These are phyloP conservation scores for Zygogramma bicolorata DNA, from an alignment of 2,888 invertebrate species.

Conservation along the genomic window DNA sequence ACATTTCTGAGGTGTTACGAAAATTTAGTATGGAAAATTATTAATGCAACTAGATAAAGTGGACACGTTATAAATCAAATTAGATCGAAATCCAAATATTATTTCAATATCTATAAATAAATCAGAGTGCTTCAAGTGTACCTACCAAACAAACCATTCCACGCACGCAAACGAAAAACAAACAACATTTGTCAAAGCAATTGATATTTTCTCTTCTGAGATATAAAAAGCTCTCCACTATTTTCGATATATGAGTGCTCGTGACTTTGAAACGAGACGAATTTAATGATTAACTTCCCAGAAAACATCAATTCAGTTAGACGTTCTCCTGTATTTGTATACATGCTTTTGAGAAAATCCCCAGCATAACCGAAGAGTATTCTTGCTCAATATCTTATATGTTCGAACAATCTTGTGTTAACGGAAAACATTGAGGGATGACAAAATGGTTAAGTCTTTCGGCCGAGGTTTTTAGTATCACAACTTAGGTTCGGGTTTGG, in stretches of 20 bases:
- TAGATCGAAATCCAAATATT: slow-evolving; percentile 13
- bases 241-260: slow-evolving; percentile 1
- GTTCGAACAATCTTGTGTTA: too few species aligned
- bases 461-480: too few species aligned
- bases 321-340: too few species aligned
- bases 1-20: too few species aligned
- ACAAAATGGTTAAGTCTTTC: too few species aligned
- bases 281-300: background rate
- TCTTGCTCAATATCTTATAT: too few species aligned
- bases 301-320: background rate
- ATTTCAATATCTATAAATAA: slow-evolving; percentile 18
- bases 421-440: too few species aligned
- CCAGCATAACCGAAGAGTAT: too few species aligned
- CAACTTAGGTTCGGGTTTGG: too few species aligned
- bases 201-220: slow-evolving; percentile 37
- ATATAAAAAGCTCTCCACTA: slow-evolving; percentile 32
- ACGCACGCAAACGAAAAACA: slow-evolving; percentile 37
- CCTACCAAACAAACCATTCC: slow-evolving; percentile 33
- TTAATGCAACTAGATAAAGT: background rate
- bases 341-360: too few species aligned
- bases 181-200: slow-evolving; percentile 51
- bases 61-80: background rate
- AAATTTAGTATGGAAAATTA: too few species aligned
- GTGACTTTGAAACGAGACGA: background rate
- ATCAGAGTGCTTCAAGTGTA: slow-evolving; percentile 30